phyloP scores from a whole-genome alignment of 2,888 invertebrate species.

The Plemyria rubiginata region DNA sequence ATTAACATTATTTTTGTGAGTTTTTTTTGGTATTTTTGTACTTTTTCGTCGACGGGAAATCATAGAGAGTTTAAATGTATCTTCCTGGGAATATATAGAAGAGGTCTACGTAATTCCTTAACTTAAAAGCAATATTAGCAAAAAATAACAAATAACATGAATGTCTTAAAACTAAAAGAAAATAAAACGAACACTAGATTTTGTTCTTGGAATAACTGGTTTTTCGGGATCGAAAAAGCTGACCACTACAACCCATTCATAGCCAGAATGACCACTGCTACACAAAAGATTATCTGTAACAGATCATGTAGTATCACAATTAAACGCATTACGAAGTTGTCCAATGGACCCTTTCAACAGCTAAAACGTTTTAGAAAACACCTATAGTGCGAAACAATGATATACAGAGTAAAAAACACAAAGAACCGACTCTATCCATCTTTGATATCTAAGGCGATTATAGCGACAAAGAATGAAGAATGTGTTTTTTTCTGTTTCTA shows the following conservation, averaged over 20 bases:
- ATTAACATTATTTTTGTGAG: too few relatives aligned
- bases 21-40: too few relatives aligned
- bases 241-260: slow-evolving; percentile 15
- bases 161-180: too few relatives aligned
- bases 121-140: too few relatives aligned
- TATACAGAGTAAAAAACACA: slow-evolving; percentile 54
- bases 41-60: too few relatives aligned
- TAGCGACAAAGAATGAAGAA: slow-evolving; percentile 50
- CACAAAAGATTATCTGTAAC: slow-evolving; percentile 62
- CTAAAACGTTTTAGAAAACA: slow-evolving; percentile 73
- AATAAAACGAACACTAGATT: too few relatives aligned
- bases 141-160: too few relatives aligned
- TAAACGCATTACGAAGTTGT: slow-evolving; percentile 63
- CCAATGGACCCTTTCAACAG: slow-evolving; percentile 70
- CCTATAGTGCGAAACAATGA: slow-evolving; percentile 57
- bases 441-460: slow-evolving; percentile 80
- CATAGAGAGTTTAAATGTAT: too few relatives aligned
- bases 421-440: slow-evolving; percentile 68
- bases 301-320: slow-evolving; percentile 62
- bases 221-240: not conserved
- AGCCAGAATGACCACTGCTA: slow-evolving; percentile 48
- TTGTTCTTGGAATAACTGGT: too few relatives aligned
- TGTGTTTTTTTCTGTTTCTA: slow-evolving; percentile 50
- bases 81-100: too few relatives aligned
- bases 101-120: too few relatives aligned